Evolutionary conservation across 2,113 vertebrate genomes (phyloP), one percentile per base, ranked within the genome.

Genomic region (Sceloporus tristichus): DNA sequence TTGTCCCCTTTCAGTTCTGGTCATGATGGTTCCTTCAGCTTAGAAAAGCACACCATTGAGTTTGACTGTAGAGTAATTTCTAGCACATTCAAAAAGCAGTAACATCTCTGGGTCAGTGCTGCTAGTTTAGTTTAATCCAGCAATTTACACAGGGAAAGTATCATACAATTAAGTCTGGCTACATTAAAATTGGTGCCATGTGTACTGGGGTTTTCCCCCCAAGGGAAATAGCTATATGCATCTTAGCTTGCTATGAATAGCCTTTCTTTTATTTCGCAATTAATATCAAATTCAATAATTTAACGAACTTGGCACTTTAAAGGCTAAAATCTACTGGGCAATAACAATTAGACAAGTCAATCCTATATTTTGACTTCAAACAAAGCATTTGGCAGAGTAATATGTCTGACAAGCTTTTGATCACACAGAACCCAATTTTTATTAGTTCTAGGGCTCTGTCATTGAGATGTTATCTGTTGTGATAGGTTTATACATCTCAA

Each of bases 401-500:
- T 82, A 84, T 42, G 1, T 90, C 82, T 93, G 65, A 65, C 38
- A 92, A 73, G 79, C 40, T 90, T 91, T 93, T 92, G 62, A 95
- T 92, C 87, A 91, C 42, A 82, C 2, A 48, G 8, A 0, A 59
- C 70, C 74, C 82, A 88, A 70, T 90, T 92, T 94, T 95, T 89
- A 89, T 90, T 93, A 91, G 42, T 79, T 84, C 2, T 89, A 56
- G 19, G 88, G 59, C 8, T 34, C 53, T 88, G 78, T 85, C 85
- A 4, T 87, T 95, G 85, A 87, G 80, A 90, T 94, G 80, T 79
- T 91, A 94, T 91, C 85, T 42, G 42, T 89, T 93, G 85, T 92
- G 92, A 93, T 93, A 88, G 54, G 73, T 91, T 95, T 93, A 91
- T 91, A 86, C 53, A 84, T 89, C 88, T 96, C 88, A 91, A 94